Conservation (phyloP, 2,113 vertebrate species). For the Calcarius ornatus region DNA sequence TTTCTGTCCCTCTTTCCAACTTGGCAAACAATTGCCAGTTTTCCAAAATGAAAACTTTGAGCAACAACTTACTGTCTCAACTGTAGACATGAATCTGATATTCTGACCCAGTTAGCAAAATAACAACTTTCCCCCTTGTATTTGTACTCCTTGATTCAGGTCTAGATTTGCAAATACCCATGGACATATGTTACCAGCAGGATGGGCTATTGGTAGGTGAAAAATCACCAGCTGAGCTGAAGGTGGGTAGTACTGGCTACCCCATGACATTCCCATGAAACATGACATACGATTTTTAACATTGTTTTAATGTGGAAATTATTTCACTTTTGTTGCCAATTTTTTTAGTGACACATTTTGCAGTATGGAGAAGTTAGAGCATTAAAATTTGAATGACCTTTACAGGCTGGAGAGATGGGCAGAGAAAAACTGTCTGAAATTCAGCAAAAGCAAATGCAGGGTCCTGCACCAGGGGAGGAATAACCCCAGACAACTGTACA, state of each 20-base stretch:
- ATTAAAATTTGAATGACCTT: background rate
- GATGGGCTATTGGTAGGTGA: background rate
- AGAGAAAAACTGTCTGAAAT: background rate
- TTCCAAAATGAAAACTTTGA: background rate
- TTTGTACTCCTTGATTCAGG: background rate
- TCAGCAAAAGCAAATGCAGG: background rate
- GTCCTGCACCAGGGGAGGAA: background rate
- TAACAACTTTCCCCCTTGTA: background rate
- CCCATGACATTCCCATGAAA: accelerated
- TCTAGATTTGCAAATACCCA: background rate
- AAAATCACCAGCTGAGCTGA: background rate
- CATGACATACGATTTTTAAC: background rate
- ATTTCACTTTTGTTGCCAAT: background rate
- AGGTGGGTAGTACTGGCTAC: background rate
- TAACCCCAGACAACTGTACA: background rate
- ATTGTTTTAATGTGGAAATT: background rate
- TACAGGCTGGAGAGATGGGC: background rate
- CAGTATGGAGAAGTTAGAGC: background rate
- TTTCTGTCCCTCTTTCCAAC: background rate
- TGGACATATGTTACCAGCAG: background rate
- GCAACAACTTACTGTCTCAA: background rate
- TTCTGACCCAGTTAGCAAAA: background rate
- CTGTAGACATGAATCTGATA: background rate
- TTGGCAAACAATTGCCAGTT: background rate
- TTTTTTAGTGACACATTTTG: background rate